phyloP scores from a whole-genome alignment of 2,113 vertebrate genomes.

The Anarrhichthys ocellatus region DNA sequence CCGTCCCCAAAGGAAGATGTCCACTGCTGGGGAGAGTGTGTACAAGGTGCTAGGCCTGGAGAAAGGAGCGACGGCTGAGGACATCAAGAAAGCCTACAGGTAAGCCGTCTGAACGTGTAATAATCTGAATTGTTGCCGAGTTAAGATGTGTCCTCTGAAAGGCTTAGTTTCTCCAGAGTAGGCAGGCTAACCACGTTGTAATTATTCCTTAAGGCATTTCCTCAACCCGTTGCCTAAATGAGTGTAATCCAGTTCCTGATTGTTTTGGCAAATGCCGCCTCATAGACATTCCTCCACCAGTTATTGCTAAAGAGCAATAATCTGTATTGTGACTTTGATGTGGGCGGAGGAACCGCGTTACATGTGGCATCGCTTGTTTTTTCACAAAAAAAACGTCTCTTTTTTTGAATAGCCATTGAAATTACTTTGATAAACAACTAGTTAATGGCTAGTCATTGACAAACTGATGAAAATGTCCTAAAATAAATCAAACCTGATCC shows the following conservation, averaged over 20 bases:
- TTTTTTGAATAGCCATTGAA: not conserved
- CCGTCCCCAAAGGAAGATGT: conserved; percentile 88
- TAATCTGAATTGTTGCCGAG: not conserved
- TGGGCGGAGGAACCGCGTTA: not conserved
- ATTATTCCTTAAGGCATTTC: not conserved
- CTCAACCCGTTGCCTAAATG: conserved; percentile 10
- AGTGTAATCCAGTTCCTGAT: conserved; percentile 11
- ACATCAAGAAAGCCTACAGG: conserved; percentile 94
- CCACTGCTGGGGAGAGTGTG: conserved; percentile 87
- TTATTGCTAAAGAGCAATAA: conserved; percentile 1
- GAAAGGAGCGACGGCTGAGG: conserved; percentile 90
- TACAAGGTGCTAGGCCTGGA: conserved; percentile 90
- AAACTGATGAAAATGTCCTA: not conserved
- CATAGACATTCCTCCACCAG: not conserved
- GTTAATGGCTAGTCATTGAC: not conserved
- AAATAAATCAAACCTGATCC: not conserved
- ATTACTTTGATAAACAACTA: not conserved
- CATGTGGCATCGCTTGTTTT: not conserved
- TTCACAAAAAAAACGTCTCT: not conserved
- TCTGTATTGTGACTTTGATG: not conserved
- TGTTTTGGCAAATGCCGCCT: not conserved
- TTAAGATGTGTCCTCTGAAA: not conserved
- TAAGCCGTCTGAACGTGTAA: not conserved
- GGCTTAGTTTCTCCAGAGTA: conserved; percentile 9
- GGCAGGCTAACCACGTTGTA: not conserved